A percentile compares a stretch with the other conserved stretches of the same genome.
phyloP scores from a whole-genome alignment of 2,113 vertebrate genomes.

The Pogona vitticeps region DNA sequence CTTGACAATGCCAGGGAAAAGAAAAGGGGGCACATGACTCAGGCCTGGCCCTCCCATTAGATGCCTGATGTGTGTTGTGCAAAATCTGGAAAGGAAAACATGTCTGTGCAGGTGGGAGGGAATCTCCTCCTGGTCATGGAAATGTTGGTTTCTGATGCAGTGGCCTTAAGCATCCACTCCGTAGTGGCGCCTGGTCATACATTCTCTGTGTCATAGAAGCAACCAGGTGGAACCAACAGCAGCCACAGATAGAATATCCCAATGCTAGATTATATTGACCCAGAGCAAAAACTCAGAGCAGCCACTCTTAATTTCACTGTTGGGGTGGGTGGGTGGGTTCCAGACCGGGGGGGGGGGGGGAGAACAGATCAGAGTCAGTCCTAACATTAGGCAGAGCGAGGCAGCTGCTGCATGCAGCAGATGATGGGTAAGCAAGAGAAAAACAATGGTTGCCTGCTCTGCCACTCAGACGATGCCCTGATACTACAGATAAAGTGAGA shows the following conservation, averaged over 20 bases:
- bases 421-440: too few relatives aligned
- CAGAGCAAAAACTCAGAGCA: neutral
- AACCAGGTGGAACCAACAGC: neutral
- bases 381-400: neutral
- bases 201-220: neutral
- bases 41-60: neutral
- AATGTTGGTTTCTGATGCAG: neutral
- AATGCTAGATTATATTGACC: too few relatives aligned
- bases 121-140: neutral
- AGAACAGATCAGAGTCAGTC: neutral
- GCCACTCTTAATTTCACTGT: neutral
- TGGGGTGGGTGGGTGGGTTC: too few relatives aligned
- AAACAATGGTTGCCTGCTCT: too few relatives aligned
- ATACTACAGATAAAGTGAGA: neutral
- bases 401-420: neutral
- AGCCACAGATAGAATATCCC: neutral
- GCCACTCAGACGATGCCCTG: too few relatives aligned
- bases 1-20: neutral
- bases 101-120: neutral
- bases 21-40: neutral
- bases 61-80: neutral
- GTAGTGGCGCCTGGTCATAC: neutral
- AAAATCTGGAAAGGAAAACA: neutral
- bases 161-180: too few relatives aligned
- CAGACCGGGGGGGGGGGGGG: too few relatives aligned